Conservation (phyloP, 2,797 vertebrate genomes). For the Morelia viridis region DNA sequence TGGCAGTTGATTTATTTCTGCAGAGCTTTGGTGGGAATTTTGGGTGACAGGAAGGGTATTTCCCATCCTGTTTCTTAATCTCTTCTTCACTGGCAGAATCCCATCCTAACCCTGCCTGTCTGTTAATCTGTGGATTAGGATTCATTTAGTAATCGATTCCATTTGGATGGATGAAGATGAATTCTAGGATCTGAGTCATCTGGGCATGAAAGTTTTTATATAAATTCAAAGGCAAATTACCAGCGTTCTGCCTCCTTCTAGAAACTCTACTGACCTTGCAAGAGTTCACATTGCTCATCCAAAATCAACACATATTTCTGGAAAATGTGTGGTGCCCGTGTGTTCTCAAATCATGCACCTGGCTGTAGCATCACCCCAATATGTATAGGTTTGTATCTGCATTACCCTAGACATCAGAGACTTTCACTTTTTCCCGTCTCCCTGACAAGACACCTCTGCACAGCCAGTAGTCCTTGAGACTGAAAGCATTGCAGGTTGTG, state of each 20-base stretch:
- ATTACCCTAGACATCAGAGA: not conserved
- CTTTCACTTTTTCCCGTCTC: constrained; percentile 4
- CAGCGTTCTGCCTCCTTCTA: too few relatives aligned
- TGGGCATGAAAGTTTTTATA: not conserved
- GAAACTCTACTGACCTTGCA: not conserved
- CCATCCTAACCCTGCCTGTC: not conserved
- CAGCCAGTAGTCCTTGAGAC: constrained; percentile 43
- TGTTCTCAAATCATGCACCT: not conserved
- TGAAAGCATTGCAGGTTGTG: constrained; percentile 13
- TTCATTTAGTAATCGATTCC: not conserved
- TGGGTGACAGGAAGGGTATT: not conserved
- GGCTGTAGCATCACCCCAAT: not conserved
- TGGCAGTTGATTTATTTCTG: not conserved
- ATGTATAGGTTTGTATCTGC: not conserved
- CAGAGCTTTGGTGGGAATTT: not conserved
- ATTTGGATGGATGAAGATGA: not conserved
- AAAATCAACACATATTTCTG: not conserved
- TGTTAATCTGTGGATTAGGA: not conserved
- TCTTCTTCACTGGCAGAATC: not conserved
- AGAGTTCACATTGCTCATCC: constrained; percentile 8
- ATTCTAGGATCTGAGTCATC: not conserved
- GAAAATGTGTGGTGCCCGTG: not conserved
- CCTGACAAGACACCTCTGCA: constrained; percentile 44
- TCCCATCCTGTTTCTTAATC: not conserved
- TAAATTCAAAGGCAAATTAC: not conserved